Evolutionary conservation across 2,797 vertebrate genomes (phyloP).

Genomic region (Anguilla obscura): DNA sequence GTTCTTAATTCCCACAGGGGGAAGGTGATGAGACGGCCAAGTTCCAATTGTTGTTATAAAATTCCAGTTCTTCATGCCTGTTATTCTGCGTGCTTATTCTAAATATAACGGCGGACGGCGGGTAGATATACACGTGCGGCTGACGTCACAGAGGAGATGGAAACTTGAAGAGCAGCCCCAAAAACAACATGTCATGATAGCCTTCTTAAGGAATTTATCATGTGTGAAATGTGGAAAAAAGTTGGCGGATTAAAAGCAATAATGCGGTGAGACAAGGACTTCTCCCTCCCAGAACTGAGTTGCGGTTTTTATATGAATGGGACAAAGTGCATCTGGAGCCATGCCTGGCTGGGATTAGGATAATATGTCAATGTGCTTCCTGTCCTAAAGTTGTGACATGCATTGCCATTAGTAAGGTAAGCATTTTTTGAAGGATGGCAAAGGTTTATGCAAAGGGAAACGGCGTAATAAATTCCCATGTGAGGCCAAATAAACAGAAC

Average conservation of each 20-base stretch:
- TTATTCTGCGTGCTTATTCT: conserved; percentile 44
- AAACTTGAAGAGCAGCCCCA: neutral
- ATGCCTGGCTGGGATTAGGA: conserved; percentile 4
- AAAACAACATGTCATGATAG: neutral
- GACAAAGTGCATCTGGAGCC: neutral
- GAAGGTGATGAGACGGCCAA: conserved; percentile 38
- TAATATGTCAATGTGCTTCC: conserved; percentile 18
- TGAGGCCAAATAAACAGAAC: conserved; percentile 28
- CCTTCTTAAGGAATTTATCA: neutral
- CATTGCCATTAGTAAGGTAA: conserved; percentile 4
- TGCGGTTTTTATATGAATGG: neutral
- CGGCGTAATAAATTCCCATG: conserved; percentile 21
- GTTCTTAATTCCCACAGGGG: conserved; percentile 42
- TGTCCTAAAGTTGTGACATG: conserved; percentile 2
- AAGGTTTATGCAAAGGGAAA: conserved; percentile 31
- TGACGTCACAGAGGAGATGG: neutral
- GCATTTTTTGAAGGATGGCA: conserved; percentile 12
- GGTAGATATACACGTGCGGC: conserved; percentile 23
- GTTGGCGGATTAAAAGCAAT: neutral
- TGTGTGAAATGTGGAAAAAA: neutral
- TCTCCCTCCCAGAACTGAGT: neutral
- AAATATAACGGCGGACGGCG: conserved; percentile 40
- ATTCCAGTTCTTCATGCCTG: conserved; percentile 45
- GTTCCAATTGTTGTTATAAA: conserved; percentile 49
- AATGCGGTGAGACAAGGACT: neutral